Percentiles rank a stretch among this genome's conserved stretches.
Evolutionary conservation across 2,888 invertebrate species (phyloP).

Genomic region (Dioctria rufipes): DNA sequence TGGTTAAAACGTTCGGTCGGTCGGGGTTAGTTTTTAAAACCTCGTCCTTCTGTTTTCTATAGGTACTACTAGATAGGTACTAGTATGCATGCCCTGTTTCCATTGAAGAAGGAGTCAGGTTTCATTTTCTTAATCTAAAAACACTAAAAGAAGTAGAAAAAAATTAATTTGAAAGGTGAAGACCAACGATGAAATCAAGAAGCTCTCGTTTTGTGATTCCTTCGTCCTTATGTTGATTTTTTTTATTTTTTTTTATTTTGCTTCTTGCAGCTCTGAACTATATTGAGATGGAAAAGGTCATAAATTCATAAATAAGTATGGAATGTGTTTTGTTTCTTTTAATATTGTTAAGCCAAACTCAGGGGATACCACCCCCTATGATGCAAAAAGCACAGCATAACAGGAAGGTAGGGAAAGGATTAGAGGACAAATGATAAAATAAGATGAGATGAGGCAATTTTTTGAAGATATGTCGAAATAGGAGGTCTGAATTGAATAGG

Average conservation of each 20-base stretch:
- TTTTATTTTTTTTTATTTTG: too few species aligned
- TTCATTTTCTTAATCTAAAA: conserved; percentile 33
- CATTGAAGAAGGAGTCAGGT: background rate
- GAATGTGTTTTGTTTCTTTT: too few species aligned
- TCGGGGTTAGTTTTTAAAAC: conserved; percentile 16
- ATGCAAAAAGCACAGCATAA: too few species aligned
- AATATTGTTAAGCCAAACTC: too few species aligned
- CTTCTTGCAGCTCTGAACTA: too few species aligned
- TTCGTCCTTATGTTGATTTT: background rate
- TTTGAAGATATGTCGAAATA: too few species aligned
- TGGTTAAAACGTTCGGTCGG: background rate
- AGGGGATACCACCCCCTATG: too few species aligned
- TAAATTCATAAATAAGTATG: background rate
- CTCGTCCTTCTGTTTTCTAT: background rate
- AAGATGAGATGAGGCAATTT: too few species aligned
- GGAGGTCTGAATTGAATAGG: too few species aligned
- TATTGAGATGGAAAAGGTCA: conserved; percentile 16
- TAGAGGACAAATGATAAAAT: too few species aligned
- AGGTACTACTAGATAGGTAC: background rate
- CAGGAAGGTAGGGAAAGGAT: too few species aligned
- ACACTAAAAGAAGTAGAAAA: conserved; percentile 15
- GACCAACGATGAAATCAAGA: conserved; percentile 32
- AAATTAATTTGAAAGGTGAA: conserved; percentile 48
- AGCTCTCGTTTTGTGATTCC: conserved; percentile 8
- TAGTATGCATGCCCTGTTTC: background rate